Evolutionary conservation across 1,140 invertebrate genomes (phyloP), one percentile per base, ranked within the genome.

Genomic region (Adoxophyes honmai): DNA sequence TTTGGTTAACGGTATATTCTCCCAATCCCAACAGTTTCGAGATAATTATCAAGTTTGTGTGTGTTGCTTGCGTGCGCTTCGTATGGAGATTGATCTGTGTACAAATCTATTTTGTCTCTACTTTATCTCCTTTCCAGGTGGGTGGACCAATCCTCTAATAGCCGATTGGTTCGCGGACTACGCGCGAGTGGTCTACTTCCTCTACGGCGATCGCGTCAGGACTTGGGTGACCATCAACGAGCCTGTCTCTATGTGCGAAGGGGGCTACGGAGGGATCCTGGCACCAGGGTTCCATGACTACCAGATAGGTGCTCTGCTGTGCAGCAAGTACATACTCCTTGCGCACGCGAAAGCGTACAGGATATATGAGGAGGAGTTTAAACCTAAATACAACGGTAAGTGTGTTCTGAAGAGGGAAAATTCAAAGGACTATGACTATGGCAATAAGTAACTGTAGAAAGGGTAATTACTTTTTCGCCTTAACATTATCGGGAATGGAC

Each of bases 161-260:
- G 86, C 89, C 4, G 89, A 91, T 0, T 85, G 90, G 60, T 93
- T 92, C 55, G 89, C 81, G 15, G 91, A 92, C 59, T 94, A 91
- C 65, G 91, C 92, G 0, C 74, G 86, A 16, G 54, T 92, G 1
- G 76, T 91, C 0, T 91, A 92, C 60, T 72, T 87, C 18, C 74
- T 88, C 44, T 92, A 91, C 62, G 93, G 91, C 0, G 90, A 92
- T 77, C 85, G 91, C 21, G 91, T 93, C 0, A 91, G 90, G 56
- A 66, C 79, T 15, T 94, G 93, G 92, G 88, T 92, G 0, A 94
- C 94, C 0, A 89, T 94, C 34, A 94, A 94, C 69, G 93, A 94
- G 71, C 92, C 93, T 0, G 79, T 86, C 62, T 81, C 91, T n/a
- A 67, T 91, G 1, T 92, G 92, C 51, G 81, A 89, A 35, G 70